Conservation (phyloP, 1,140 invertebrate genomes). For the Pararge aegeria region DNA sequence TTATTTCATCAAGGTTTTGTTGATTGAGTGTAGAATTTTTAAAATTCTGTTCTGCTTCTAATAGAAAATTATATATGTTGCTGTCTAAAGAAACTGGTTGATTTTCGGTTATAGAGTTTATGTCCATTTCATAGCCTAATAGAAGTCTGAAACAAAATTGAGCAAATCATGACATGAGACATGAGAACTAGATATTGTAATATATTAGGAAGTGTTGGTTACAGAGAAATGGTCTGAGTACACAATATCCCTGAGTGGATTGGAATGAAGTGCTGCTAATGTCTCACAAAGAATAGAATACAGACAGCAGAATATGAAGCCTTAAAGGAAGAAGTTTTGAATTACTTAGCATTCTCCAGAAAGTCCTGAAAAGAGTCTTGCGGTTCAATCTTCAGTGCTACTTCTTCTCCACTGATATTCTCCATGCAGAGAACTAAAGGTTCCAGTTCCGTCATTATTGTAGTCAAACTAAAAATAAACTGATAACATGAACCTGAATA, state of each 20-base stretch:
- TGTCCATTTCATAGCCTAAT: slow-evolving; percentile 63
- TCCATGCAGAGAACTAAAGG: slow-evolving; percentile 65
- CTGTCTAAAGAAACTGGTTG: slow-evolving; percentile 57
- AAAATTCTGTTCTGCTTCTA: slow-evolving; percentile 48
- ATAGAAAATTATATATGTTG: slow-evolving; percentile 61
- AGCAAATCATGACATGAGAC: background rate
- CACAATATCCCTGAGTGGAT: too few species aligned
- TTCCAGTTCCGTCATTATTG: slow-evolving; percentile 34
- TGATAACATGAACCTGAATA: too few species aligned
- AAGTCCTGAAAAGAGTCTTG: slow-evolving; percentile 62
- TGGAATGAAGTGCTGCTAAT: too few species aligned
- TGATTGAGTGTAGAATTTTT: slow-evolving; percentile 17
- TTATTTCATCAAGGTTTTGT: slow-evolving; percentile 36
- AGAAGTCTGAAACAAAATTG: slow-evolving; percentile 44
- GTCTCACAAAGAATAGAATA: too few species aligned
- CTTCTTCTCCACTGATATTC: slow-evolving; percentile 59
- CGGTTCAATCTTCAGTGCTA: slow-evolving; percentile 54
- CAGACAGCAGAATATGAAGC: too few species aligned
- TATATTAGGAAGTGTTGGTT: too few species aligned
- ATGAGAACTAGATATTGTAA: too few species aligned
- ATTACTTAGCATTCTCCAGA: slow-evolving; percentile 62
- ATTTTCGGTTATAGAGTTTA: slow-evolving; percentile 64
- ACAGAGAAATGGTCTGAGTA: too few species aligned
- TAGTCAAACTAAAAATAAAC: background rate
- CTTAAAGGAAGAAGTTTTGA: background rate